Conservation (phyloP, 2,888 invertebrate genomes). For the Sturmia bella region DNA sequence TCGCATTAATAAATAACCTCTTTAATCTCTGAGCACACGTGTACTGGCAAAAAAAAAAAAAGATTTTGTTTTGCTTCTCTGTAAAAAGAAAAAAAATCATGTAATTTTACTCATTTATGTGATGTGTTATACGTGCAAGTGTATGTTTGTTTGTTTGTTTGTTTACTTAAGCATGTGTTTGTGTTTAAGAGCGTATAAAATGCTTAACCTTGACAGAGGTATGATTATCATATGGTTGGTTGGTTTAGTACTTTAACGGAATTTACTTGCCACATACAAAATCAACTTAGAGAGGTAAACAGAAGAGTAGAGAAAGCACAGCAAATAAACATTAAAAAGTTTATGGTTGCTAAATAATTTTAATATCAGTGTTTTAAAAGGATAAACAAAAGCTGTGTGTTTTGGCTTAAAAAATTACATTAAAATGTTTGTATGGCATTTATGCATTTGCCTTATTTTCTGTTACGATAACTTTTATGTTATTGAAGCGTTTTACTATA, state of each 20-base stretch:
- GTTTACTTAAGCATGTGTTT: background rate
- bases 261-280: conserved; percentile 21
- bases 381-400: background rate
- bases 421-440: too few relatives aligned
- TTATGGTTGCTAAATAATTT: background rate
- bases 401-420: background rate
- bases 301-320: background rate
- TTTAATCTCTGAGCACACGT: conserved; percentile 19
- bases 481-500: too few relatives aligned
- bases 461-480: too few relatives aligned
- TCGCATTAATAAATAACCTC: background rate
- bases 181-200: conserved; percentile 19
- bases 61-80: background rate
- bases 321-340: conserved; percentile 1
- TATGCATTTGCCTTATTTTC: too few relatives aligned
- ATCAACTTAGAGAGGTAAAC: background rate
- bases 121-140: background rate
- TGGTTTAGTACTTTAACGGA: conserved; percentile 34
- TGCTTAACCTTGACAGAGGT: conserved; percentile 60
- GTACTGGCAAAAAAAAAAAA: background rate
- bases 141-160: background rate
- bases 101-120: conserved; percentile 15
- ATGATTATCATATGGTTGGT: conserved; percentile 42
- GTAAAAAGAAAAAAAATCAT: conserved; percentile 16
- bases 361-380: background rate